Conservation (phyloP, 2,797 vertebrate species). For the Crenichthys baileyi region DNA sequence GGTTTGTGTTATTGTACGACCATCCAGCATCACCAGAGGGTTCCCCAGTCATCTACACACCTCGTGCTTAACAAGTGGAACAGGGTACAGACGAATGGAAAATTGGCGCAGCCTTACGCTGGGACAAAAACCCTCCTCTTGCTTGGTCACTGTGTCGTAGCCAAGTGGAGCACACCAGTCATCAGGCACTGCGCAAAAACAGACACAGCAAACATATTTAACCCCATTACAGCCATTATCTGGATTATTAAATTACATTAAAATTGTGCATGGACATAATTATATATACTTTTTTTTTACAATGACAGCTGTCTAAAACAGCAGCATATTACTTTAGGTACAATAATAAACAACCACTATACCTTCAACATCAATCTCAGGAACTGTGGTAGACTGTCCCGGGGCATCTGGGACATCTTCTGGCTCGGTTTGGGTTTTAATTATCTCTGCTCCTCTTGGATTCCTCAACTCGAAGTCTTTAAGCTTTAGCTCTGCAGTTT, state of each 20-base stretch:
- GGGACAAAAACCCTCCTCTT: slow-evolving; percentile 22
- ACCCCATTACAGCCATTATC: neutral
- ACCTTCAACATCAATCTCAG: slow-evolving; percentile 65
- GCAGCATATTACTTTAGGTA: neutral
- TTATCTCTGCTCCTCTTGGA: neutral
- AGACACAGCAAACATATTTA: slow-evolving; percentile 12
- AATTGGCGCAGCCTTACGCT: slow-evolving; percentile 48
- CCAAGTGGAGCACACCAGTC: slow-evolving; percentile 71
- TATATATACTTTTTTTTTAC: too few species aligned
- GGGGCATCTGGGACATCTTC: neutral
- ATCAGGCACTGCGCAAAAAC: slow-evolving; percentile 58
- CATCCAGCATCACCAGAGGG: neutral
- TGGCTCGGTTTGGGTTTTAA: neutral
- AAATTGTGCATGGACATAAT: too few species aligned
- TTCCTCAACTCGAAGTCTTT: neutral
- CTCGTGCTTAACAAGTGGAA: slow-evolving; percentile 62
- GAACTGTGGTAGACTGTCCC: slow-evolving; percentile 4
- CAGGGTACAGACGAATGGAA: slow-evolving; percentile 61
- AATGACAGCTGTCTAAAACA: neutral
- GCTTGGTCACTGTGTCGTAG: slow-evolving; percentile 24
- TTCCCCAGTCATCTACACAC: slow-evolving; percentile 42
- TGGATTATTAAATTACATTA: neutral
- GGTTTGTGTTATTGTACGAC: neutral
- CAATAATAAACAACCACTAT: slow-evolving; percentile 9
- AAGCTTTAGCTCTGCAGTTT: slow-evolving; percentile 50